Evolutionary conservation across 2,888 invertebrate species (phyloP).

Genomic region (Yponomeuta plumbellus): DNA sequence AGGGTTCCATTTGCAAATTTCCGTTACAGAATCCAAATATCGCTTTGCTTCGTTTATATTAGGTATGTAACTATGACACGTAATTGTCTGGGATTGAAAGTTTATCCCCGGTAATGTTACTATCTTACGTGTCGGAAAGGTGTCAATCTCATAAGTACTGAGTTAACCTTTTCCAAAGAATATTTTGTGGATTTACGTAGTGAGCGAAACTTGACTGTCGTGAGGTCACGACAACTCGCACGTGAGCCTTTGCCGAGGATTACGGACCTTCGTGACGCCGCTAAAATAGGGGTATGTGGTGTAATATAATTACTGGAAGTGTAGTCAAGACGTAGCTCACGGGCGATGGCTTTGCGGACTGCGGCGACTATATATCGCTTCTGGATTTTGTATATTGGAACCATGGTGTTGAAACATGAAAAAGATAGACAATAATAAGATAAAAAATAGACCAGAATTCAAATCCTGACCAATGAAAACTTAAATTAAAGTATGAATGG

Average conservation of each 20-base stretch:
- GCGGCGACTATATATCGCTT: neutral
- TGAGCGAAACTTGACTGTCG: slow-evolving; percentile 51
- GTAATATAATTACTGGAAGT: slow-evolving; percentile 14
- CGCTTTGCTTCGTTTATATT: no score
- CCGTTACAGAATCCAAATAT: no score
- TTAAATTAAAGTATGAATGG: no score
- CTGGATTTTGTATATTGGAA: neutral
- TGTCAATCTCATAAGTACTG: slow-evolving; percentile 6
- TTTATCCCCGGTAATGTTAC: no score
- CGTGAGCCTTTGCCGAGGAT: slow-evolving; percentile 15
- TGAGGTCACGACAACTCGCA: slow-evolving; percentile 19
- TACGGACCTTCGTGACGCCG: slow-evolving; percentile 15
- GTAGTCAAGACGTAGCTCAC: neutral
- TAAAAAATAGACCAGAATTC: no score
- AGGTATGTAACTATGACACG: no score
- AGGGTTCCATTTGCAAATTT: no score
- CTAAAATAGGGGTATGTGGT: slow-evolving; percentile 11
- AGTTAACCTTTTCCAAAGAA: neutral
- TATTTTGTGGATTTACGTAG: neutral
- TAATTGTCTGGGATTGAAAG: no score
- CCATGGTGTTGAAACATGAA: neutral
- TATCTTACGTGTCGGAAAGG: no score
- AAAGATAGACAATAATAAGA: no score
- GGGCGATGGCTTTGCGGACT: neutral
- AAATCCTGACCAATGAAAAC: no score